These are phyloP conservation scores for Apus apus DNA, from an alignment of 2,113 vertebrate genomes.

Conservation along the genomic window DNA sequence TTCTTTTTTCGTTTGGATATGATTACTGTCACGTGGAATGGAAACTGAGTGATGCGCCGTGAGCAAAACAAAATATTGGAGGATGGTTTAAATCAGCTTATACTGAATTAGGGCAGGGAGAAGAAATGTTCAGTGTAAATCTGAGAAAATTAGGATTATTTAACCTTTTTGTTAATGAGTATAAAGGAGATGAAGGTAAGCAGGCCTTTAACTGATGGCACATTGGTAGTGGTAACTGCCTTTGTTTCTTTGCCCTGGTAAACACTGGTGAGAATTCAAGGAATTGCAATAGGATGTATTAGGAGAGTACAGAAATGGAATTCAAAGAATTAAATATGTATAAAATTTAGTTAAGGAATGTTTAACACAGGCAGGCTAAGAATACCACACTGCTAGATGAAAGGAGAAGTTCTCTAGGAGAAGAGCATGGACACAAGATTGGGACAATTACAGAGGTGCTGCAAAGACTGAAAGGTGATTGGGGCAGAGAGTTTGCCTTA, in stretches of 20 bases:
- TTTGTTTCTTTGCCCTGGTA: neutral
- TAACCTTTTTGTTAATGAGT: neutral
- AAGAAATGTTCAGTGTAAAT: neutral
- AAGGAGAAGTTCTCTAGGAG: neutral
- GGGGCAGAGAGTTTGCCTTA: neutral
- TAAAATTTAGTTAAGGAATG: neutral
- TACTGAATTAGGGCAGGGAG: neutral
- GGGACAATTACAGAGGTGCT: neutral
- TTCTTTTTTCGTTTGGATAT: conserved; percentile 62
- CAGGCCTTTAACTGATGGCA: neutral
- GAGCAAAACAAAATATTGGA: neutral
- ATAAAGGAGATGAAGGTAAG: neutral
- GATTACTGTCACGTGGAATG: conserved; percentile 61
- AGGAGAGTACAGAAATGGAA: neutral
- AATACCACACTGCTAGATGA: neutral
- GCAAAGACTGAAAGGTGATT: neutral
- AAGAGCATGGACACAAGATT: neutral
- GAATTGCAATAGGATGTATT: neutral
- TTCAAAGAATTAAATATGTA: neutral
- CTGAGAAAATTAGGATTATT: neutral
- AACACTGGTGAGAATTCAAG: neutral
- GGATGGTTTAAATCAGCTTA: conserved; percentile 36
- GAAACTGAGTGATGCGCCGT: conserved; percentile 35
- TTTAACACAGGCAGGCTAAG: neutral
- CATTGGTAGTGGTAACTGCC: neutral